A percentile compares a stretch with the other conserved stretches of the same genome.
phyloP scores from a whole-genome alignment of 2,888 invertebrate genomes.

The Germaria angustata region DNA sequence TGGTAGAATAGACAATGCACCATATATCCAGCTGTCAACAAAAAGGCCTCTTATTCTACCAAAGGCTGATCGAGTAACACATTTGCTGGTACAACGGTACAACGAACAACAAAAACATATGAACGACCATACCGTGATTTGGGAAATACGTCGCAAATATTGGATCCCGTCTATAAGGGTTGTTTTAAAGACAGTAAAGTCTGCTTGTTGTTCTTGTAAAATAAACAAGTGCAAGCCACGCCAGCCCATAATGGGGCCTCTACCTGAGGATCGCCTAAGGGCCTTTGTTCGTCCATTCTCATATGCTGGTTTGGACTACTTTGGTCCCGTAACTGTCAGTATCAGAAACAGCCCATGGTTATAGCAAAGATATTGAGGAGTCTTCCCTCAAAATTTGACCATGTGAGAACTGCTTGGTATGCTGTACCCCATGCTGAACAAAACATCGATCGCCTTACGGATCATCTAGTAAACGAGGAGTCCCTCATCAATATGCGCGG shows the following conservation, averaged over 20 bases:
- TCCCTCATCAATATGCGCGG: no score
- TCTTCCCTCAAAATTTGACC: no score
- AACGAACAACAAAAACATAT: constrained; percentile 7
- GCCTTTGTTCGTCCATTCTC: constrained; percentile 22
- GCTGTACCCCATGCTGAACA: no score
- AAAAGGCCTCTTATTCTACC: constrained; percentile 2
- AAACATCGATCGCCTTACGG: no score
- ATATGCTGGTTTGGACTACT: background rate
- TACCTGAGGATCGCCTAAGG: constrained; percentile 8
- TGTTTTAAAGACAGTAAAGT: background rate
- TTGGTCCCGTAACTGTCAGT: no score
- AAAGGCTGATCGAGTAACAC: background rate
- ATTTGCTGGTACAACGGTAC: constrained; percentile 12
- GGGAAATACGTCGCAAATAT: constrained; percentile 13
- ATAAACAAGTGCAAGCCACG: background rate
- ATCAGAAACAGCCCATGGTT: no score
- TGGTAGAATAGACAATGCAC: constrained; percentile 25
- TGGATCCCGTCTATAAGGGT: constrained; percentile 16
- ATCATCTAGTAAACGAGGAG: no score
- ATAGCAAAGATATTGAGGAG: no score
- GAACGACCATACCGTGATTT: background rate
- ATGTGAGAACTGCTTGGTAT: no score
- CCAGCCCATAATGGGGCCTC: constrained; percentile 19
- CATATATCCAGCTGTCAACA: background rate
- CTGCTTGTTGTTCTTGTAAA: background rate